Evolutionary conservation across 2,113 vertebrate genomes (phyloP).

Genomic region (Bucco capensis): DNA sequence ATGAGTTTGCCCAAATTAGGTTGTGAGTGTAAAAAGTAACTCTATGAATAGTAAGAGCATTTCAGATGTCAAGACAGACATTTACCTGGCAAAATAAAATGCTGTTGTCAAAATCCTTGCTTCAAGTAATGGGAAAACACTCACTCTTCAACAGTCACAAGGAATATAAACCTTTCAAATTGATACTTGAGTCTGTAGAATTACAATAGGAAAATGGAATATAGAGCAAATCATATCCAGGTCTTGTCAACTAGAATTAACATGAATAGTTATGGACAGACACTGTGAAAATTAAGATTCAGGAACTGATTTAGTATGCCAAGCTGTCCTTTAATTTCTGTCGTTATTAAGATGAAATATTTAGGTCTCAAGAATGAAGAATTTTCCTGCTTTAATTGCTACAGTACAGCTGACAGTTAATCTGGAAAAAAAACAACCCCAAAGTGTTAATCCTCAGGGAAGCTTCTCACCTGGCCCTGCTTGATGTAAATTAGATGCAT

Average conservation of each 20-base stretch:
- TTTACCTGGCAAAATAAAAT: neutral
- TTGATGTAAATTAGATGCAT: neutral
- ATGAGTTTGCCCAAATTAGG: neutral
- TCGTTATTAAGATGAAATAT: constrained; percentile 14
- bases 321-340: neutral
- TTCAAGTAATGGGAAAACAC: neutral
- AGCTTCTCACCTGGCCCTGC: neutral
- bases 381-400: constrained; percentile 15
- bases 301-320: neutral
- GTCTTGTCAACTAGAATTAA: neutral
- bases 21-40: neutral
- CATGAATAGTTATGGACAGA: neutral
- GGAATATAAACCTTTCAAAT: neutral
- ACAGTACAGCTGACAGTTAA: neutral
- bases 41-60: neutral
- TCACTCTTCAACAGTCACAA: neutral
- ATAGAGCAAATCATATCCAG: neutral
- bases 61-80: neutral
- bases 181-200: neutral
- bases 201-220: neutral
- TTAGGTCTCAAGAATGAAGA: constrained; percentile 3
- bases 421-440: neutral
- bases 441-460: neutral
- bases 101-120: neutral
- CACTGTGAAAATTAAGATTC: neutral